Evolutionary conservation across 2,797 vertebrate genomes (phyloP), one percentile per base, ranked within the genome.

Genomic region (Melanogrammus aeglefinus): DNA sequence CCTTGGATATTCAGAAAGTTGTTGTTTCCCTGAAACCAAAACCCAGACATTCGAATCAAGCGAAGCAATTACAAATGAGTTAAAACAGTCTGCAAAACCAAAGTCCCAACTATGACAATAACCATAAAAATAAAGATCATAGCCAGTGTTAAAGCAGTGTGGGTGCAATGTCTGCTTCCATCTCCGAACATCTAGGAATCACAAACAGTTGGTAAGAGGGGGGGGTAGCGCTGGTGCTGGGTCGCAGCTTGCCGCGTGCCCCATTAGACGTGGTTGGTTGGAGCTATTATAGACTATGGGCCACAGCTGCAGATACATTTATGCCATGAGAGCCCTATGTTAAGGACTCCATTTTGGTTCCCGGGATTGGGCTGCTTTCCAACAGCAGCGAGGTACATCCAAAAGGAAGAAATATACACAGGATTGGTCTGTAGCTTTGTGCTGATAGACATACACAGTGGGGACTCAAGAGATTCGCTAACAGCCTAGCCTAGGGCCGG

Each of bases 221-320:
- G 35, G 80, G 84, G 82, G 79, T 78, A 73, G 78, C 12, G 33
- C 82, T 76, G 75, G 80, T 0, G 33, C 76, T 86, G 77, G 80
- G 72, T 63, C 73, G 51, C 76, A 74, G 80, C 80, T 79, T 74
- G 76, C 79, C 78, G 83, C 79, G 75, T 84, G 57, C 44, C 77
- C 85, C 78, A 77, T 81, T 84, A 82, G 77, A 85, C 27, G 2
- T 69, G 80, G 88, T 88, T 87, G 81, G 82, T 87, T 85, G 78
- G 80, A 87, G 83, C 82, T 91, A 81, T 88, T 87, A 85, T 85
- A 81, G 78, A 80, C 73, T 81, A 80, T 70, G 44, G 88, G 85
- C 88, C 88, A 87, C 83, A 82, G 82, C 80, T 89, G 87, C 87
- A 89, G 89, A 90, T 92, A 82, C 84, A 85, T 88, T 88, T 84